Percentiles rank a stretch among this genome's conserved stretches.
phyloP scores from a whole-genome alignment of 2,888 invertebrate species.

The Chaitophorus viminalis region DNA sequence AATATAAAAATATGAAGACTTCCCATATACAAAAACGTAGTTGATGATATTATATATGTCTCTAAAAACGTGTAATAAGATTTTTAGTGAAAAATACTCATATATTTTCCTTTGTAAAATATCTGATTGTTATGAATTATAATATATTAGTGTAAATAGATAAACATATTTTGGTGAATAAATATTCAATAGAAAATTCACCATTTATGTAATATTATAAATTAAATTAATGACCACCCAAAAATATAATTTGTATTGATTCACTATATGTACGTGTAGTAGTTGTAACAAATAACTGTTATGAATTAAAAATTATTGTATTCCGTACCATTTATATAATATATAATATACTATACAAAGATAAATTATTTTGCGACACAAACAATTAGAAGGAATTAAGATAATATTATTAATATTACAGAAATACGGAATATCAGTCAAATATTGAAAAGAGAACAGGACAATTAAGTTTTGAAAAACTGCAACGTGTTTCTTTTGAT shows the following conservation, averaged over 20 bases:
- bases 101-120: no score
- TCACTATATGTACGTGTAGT: neutral
- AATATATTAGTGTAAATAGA: no score
- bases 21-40: neutral
- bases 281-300: neutral
- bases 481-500: neutral
- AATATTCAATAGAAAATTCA: no score
- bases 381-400: neutral
- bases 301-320: neutral
- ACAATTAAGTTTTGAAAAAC: neutral
- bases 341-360: no score
- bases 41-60: no score
- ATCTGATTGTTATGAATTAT: no score
- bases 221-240: no score
- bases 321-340: neutral
- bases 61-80: no score
- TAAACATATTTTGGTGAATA: no score
- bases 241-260: neutral
- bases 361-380: neutral
- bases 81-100: no score
- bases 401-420: neutral
- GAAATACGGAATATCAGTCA: neutral
- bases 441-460: neutral
- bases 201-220: no score
- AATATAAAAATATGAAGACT: no score